phyloP scores from a whole-genome alignment of 2,797 vertebrate genomes.

The Diceros bicornis region DNA sequence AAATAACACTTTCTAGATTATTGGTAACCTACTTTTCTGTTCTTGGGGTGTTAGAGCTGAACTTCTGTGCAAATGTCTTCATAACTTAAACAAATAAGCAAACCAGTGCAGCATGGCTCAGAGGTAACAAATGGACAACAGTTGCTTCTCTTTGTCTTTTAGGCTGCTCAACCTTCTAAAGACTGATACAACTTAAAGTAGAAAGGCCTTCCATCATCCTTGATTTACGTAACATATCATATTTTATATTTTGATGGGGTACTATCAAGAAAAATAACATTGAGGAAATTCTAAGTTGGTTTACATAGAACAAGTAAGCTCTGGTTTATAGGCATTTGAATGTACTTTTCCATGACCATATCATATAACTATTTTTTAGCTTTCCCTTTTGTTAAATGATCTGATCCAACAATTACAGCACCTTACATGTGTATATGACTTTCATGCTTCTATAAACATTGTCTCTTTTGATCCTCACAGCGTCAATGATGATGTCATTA shows the following conservation, averaged over 20 bases:
- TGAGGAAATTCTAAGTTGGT: slow-evolving; percentile 48
- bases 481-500: neutral
- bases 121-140: neutral
- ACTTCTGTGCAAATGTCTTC: slow-evolving; percentile 53
- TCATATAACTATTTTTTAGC: neutral
- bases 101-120: neutral
- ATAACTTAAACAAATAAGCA: slow-evolving; percentile 56
- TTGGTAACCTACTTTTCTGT: neutral
- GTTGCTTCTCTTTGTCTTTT: neutral
- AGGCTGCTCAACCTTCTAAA: neutral
- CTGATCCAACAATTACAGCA: slow-evolving; percentile 11
- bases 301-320: slow-evolving; percentile 16
- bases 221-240: slow-evolving; percentile 5
- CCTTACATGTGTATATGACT: neutral
- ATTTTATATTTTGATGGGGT: slow-evolving; percentile 43
- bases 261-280: slow-evolving; percentile 29
- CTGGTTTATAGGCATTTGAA: neutral
- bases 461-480: neutral
- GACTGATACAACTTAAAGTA: neutral
- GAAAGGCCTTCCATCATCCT: neutral
- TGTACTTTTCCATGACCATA: neutral
- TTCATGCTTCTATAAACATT: neutral
- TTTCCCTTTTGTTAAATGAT: slow-evolving; percentile 40
- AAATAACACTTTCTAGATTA: slow-evolving; percentile 18
- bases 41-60: slow-evolving; percentile 10